Evolutionary conservation across 2,113 vertebrate genomes (phyloP), one percentile per base, ranked within the genome.

Genomic region (Anhinga rufa): DNA sequence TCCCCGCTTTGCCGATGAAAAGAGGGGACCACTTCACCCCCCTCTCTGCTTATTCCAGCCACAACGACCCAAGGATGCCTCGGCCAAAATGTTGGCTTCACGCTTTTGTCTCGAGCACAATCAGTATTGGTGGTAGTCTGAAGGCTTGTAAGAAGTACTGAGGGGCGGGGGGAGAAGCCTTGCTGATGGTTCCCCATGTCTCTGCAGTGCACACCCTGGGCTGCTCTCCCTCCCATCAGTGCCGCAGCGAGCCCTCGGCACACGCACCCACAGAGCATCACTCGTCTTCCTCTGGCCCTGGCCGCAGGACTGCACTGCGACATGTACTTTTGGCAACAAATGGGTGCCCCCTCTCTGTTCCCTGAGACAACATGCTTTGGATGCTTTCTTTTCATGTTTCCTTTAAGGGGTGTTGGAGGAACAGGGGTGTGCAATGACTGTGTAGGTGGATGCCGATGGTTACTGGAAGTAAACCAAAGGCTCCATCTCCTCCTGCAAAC

Each of bases 61-160:
- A 42, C 57, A 15, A 1, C 1, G 1, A 2, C 49, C 60, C 22
- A 3, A 9, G 38, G 48, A 1, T 28, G 65, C 31, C 51, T 25
- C 3, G 13, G 64, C 49, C 75, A 21, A 7, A 8, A n/a, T 1
- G 1, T 2, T 0, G 42, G 51, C 18, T 74, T 42, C 17, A 8
- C 3, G 5, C 14, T 29, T 34, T 36, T 17, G 7, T 19, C 79
- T 48, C 0, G 2, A 62, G 69, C 21, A 4, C 21, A 9, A 2
- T 0, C 36, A 14, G 21, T 21, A 8, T 4, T 6, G 6, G 7
- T 1, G 34, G 18, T 2, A 22, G 17, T 2, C 9, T 1, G 4
- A 58, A 38, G 34, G 34, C 22, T 25, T 20, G 25, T 20, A 25
- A 81, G 76, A 21, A 54, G 76, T 46, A 5, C 58, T 3, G 60